Conservation (phyloP, 2,888 invertebrate species). For the Sturmia bella region DNA sequence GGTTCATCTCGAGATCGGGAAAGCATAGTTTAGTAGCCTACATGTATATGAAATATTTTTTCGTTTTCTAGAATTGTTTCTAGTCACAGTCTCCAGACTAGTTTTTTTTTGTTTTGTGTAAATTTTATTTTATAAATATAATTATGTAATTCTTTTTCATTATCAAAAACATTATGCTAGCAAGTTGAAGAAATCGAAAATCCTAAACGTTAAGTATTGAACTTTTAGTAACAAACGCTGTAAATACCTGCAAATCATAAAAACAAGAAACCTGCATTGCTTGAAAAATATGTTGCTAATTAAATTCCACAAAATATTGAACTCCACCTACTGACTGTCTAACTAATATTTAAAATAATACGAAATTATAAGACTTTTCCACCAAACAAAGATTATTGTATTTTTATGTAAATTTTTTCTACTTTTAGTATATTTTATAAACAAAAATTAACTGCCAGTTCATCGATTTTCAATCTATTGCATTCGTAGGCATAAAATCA, state of each 20-base stretch:
- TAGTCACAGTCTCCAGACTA: constrained; percentile 81
- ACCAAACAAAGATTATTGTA: constrained; percentile 71
- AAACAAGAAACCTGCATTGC: not conserved
- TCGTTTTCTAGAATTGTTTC: constrained; percentile 72
- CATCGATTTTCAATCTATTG: no score
- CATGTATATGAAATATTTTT: constrained; percentile 34
- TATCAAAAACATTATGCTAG: not conserved
- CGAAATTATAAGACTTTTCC: constrained; percentile 72
- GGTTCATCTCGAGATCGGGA: constrained; percentile 79
- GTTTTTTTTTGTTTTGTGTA: constrained; percentile 73
- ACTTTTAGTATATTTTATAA: constrained; percentile 41
- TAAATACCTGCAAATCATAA: no score
- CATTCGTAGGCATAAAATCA: no score
- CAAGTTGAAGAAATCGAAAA: not conserved
- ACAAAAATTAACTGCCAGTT: no score
- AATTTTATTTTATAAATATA: not conserved
- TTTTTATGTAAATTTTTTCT: constrained; percentile 54
- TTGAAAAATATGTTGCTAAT: not conserved
- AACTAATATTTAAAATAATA: constrained; percentile 42
- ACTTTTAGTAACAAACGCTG: not conserved
- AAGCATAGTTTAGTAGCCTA: constrained; percentile 79
- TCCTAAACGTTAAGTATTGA: not conserved
- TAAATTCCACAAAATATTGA: constrained; percentile 19
- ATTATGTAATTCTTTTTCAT: constrained; percentile 59
- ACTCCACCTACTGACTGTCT: not conserved